phyloP scores from a whole-genome alignment of 2,113 vertebrate genomes.

The Siphamia tubifer region DNA sequence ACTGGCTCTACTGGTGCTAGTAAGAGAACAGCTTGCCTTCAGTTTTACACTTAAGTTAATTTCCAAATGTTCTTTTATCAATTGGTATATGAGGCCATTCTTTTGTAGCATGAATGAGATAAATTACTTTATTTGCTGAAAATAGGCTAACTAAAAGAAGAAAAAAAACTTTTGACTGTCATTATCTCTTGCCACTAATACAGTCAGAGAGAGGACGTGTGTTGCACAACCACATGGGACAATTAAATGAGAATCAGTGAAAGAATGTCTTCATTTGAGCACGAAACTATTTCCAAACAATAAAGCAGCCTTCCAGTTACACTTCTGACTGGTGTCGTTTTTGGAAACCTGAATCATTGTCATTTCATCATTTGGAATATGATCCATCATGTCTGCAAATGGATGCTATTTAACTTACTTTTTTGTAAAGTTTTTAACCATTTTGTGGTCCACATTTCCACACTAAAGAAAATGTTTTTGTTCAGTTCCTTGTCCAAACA shows the following conservation, averaged over 20 bases:
- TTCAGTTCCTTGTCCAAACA: not conserved
- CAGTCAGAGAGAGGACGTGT: conserved; percentile 77
- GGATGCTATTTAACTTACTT: not conserved
- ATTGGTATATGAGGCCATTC: conserved; percentile 70
- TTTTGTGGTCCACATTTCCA: not conserved
- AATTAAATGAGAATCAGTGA: conserved; percentile 78
- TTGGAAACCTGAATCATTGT: conserved; percentile 30
- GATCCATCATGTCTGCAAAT: not conserved
- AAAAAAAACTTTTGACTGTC: conserved; percentile 66
- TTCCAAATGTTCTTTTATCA: conserved; percentile 72
- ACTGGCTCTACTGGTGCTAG: conserved; percentile 48
- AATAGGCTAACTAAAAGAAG: conserved; percentile 66
- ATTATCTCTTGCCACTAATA: conserved; percentile 79
- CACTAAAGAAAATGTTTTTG: not conserved
- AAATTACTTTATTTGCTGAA: conserved; percentile 75
- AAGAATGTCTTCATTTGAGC: conserved; percentile 86
- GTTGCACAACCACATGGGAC: conserved; percentile 81
- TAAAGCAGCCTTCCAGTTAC: conserved; percentile 87
- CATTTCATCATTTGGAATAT: not conserved
- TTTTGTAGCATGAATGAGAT: conserved; percentile 82
- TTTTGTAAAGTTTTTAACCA: too few relatives aligned
- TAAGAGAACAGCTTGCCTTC: conserved; percentile 76
- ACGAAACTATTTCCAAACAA: conserved; percentile 87
- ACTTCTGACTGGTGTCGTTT: conserved; percentile 67
- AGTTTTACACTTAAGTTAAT: conserved; percentile 74